Conservation (phyloP, 2,113 vertebrate species). For the Xyliphius kryptos region DNA sequence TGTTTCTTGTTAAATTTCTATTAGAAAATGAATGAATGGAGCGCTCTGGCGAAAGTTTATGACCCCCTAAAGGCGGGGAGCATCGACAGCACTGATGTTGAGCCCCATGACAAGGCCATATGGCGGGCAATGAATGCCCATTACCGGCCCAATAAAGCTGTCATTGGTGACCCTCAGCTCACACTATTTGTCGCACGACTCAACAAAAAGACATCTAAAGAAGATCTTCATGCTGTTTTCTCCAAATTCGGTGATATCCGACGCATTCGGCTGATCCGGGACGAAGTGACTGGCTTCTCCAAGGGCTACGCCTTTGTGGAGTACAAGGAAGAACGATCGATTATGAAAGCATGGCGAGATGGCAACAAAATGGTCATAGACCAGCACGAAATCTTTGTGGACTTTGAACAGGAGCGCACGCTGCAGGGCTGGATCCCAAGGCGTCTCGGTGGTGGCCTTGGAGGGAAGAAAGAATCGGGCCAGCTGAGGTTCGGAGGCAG, state of each 20-base stretch:
- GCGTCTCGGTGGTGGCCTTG: constrained; percentile 84
- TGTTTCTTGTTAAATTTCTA: too few relatives aligned
- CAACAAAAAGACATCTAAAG: constrained; percentile 84
- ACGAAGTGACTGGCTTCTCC: constrained; percentile 88
- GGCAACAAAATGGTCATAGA: constrained; percentile 86
- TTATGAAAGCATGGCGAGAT: constrained; percentile 80
- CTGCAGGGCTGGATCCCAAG: constrained; percentile 90
- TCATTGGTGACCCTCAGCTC: constrained; percentile 80
- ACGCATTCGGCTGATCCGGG: constrained; percentile 80
- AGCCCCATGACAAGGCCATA: constrained; percentile 87
- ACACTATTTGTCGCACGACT: constrained; percentile 85
- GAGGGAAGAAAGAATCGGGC: constrained; percentile 92
- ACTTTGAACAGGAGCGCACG: constrained; percentile 84
- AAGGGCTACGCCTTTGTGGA: constrained; percentile 90
- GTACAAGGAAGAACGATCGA: constrained; percentile 82
- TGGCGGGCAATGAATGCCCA: constrained; percentile 86
- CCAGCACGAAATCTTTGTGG: constrained; percentile 86
- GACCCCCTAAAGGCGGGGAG: constrained; percentile 92
- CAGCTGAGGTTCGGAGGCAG: constrained; percentile 91
- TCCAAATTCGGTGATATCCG: constrained; percentile 86
- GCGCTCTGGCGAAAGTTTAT: constrained; percentile 83
- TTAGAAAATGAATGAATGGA: constrained; percentile 79
- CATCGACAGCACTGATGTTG: constrained; percentile 91
- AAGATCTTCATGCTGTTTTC: constrained; percentile 80
- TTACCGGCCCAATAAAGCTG: constrained; percentile 82